A percentile compares a stretch with the other conserved stretches of the same genome.
Evolutionary conservation across 1,140 invertebrate species (phyloP).

Genomic region (Sycobia sp.): DNA sequence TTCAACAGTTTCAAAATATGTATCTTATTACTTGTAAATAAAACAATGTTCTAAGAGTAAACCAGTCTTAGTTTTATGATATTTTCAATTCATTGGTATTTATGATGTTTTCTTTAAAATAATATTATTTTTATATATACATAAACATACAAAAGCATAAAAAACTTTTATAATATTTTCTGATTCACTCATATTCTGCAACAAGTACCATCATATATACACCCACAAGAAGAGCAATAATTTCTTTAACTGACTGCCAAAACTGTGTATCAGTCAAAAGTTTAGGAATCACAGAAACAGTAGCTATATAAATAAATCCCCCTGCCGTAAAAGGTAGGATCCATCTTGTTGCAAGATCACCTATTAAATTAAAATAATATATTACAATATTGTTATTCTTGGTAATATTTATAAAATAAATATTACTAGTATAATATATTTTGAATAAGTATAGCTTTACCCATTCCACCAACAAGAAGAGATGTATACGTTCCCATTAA

Average conservation of each 20-base stretch:
- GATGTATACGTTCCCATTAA: constrained; percentile 88
- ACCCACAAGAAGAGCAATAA: constrained; percentile 79
- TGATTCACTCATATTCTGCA: constrained; percentile 78
- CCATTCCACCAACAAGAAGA: constrained; percentile 76
- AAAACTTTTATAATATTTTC: constrained; percentile 2
- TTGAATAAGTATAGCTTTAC: constrained; percentile 49
- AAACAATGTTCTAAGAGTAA: constrained; percentile 10
- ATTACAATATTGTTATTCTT: constrained; percentile 41
- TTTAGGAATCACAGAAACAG: constrained; percentile 95
- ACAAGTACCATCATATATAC: constrained; percentile 94
- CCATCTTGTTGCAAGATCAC: constrained; percentile 79
- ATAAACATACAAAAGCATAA: constrained; percentile 15
- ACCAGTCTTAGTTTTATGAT: neutral
- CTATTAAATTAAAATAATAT: constrained; percentile 51
- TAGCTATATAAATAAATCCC: constrained; percentile 98
- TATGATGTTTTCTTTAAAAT: constrained; percentile 19
- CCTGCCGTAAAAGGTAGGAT: constrained; percentile 96
- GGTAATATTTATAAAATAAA: too few species aligned
- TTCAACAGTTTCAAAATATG: constrained; percentile 17
- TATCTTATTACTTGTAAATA: constrained; percentile 14
- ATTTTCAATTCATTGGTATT: constrained; percentile 12
- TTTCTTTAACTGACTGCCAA: constrained; percentile 85
- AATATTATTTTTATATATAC: constrained; percentile 5
- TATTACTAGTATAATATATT: neutral
- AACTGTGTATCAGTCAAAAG: constrained; percentile 84